Conservation (phyloP, 2,113 vertebrate species). For the Lagopus muta region DNA sequence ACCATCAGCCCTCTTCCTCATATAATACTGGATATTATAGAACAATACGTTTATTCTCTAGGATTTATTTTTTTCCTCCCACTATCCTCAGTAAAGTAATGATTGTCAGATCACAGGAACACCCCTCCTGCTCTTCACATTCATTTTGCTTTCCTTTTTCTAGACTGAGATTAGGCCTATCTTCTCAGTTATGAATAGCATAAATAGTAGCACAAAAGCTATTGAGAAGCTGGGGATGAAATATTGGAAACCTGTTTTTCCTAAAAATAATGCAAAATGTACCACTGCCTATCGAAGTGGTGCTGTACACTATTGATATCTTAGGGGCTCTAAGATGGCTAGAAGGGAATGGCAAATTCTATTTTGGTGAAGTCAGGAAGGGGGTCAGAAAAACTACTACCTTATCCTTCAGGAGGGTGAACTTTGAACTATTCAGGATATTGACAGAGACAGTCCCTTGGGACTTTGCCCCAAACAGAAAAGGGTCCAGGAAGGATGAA, state of each 20-base stretch:
- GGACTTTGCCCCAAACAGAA: no score
- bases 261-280: not conserved
- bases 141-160: not conserved
- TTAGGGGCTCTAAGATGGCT: not conserved
- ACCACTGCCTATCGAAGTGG: not conserved
- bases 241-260: not conserved
- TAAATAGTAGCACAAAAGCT: not conserved
- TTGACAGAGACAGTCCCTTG: no score
- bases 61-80: not conserved
- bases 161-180: not conserved
- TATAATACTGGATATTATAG: not conserved
- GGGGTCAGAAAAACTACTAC: no score
- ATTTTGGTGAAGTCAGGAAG: no score
- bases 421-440: no score
- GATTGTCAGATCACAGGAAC: not conserved
- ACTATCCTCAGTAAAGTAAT: no score
- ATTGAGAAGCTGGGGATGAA: not conserved
- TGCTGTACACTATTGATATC: not conserved
- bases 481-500: no score
- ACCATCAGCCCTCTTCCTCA: not conserved
- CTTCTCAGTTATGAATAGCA: not conserved
- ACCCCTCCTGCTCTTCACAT: not conserved
- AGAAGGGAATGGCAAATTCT: not conserved
- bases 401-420: no score
- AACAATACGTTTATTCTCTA: not conserved